phyloP scores from a whole-genome alignment of 2,113 vertebrate genomes.

The Peucedramus taeniatus region DNA sequence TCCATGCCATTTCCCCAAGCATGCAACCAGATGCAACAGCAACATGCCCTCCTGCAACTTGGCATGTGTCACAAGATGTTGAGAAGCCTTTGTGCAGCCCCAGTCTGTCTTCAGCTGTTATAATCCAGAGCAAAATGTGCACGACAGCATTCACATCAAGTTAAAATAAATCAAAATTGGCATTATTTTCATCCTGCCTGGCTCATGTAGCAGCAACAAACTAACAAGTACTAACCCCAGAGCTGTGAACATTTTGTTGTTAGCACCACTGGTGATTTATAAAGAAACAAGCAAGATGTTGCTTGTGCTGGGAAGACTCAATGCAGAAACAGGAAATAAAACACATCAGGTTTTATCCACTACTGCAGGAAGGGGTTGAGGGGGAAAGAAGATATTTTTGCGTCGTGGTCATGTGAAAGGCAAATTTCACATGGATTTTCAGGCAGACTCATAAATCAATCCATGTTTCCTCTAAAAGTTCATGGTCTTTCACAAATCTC shows the following conservation, averaged over 20 bases:
- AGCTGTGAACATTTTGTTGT: neutral
- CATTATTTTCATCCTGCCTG: neutral
- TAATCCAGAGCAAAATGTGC: neutral
- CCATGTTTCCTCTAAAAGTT: slow-evolving; percentile 20
- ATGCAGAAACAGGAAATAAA: slow-evolving; percentile 13
- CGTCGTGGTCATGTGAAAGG: neutral
- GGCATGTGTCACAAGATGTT: neutral
- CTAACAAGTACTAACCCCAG: neutral
- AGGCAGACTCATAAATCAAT: slow-evolving; percentile 49
- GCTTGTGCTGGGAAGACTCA: neutral
- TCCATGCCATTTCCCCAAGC: neutral
- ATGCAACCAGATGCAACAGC: neutral
- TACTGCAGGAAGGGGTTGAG: neutral
- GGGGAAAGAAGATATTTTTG: slow-evolving; percentile 8
- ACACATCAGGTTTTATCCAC: neutral
- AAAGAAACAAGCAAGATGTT: neutral
- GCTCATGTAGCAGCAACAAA: neutral
- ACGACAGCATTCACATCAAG: neutral
- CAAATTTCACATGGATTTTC: slow-evolving; percentile 51
- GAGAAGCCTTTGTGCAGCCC: neutral
- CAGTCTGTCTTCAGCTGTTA: neutral
- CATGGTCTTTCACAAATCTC: slow-evolving; percentile 30
- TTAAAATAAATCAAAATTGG: slow-evolving; percentile 1
- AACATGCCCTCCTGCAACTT: neutral
- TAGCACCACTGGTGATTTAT: neutral